Evolutionary conservation across 2,797 vertebrate genomes (phyloP).

Genomic region (Acanthornis magna): DNA sequence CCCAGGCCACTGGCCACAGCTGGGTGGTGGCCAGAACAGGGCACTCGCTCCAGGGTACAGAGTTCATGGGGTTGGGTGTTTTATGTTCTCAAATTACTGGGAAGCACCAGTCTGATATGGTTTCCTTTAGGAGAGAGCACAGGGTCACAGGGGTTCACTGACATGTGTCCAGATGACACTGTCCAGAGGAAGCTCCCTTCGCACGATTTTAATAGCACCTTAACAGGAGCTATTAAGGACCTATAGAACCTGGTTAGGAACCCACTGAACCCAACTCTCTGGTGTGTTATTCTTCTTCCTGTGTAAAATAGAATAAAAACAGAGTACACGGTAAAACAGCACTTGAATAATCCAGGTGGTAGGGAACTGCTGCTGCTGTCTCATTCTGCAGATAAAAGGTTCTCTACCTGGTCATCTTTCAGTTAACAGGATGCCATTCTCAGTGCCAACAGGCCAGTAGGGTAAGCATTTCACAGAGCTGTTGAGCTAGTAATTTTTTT

Average conservation of each 20-base stretch:
- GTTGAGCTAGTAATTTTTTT: not conserved
- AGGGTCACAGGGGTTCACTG: not conserved
- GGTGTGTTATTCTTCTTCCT: not conserved
- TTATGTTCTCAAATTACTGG: not conserved
- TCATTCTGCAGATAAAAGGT: not conserved
- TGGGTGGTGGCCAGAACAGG: not conserved
- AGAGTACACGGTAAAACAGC: not conserved
- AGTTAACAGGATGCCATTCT: not conserved
- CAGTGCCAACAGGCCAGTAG: not conserved
- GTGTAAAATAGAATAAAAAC: not conserved
- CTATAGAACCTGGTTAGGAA: not conserved
- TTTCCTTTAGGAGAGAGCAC: not conserved
- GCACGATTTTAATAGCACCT: not conserved
- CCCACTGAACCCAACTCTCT: not conserved
- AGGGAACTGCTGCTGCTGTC: not conserved
- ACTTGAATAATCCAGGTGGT: not conserved
- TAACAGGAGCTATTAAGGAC: not conserved
- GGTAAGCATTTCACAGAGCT: not conserved
- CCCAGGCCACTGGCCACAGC: not conserved
- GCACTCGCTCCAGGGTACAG: not conserved
- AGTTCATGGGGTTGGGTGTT: not conserved
- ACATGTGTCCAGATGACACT: not conserved
- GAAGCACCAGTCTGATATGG: not conserved
- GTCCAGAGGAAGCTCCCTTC: not conserved
- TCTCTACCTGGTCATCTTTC: not conserved